Evolutionary conservation across 2,797 vertebrate species (phyloP).

Genomic region (Macroramphosus scolopax): DNA sequence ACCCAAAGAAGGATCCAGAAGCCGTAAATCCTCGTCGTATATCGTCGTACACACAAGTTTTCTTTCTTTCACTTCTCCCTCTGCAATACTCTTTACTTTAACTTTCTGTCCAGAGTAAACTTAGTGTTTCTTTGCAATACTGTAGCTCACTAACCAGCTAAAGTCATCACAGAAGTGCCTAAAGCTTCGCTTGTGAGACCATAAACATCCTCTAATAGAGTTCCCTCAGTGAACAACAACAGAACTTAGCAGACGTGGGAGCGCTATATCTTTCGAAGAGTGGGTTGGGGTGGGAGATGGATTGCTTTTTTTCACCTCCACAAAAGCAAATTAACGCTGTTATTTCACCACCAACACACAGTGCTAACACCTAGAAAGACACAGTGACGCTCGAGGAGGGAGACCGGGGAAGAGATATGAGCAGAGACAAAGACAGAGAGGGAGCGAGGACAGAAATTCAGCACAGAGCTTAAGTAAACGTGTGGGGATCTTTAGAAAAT

Average conservation of each 20-base stretch:
- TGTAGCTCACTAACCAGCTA: constrained; percentile 39
- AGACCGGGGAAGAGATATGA: too few species aligned
- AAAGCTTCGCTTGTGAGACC: constrained; percentile 37
- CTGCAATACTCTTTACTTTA: constrained; percentile 21
- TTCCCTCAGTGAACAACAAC: constrained; percentile 38
- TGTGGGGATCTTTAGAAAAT: too few species aligned
- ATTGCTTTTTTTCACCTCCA: constrained; percentile 47
- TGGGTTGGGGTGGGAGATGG: constrained; percentile 22
- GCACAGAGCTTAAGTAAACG: too few species aligned
- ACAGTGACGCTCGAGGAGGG: too few species aligned
- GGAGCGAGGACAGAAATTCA: too few species aligned
- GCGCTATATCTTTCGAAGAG: constrained; percentile 11
- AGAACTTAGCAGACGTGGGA: constrained; percentile 22
- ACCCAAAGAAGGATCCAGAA: too few species aligned
- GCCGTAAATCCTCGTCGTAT: too few species aligned
- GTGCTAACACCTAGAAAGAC: constrained; percentile 27
- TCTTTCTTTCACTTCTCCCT: constrained; percentile 8
- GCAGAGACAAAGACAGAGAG: too few species aligned
- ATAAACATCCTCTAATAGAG: constrained; percentile 63
- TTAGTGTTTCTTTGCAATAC: constrained; percentile 43
- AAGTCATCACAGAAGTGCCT: constrained; percentile 46
- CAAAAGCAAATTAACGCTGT: constrained; percentile 61
- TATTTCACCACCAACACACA: constrained; percentile 26
- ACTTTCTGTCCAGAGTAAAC: constrained; percentile 21
- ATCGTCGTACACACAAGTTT: too few species aligned